phyloP scores from a whole-genome alignment of 37 sponge, comb jelly and placozoan species.

The Lycopodina hypogea region DNA sequence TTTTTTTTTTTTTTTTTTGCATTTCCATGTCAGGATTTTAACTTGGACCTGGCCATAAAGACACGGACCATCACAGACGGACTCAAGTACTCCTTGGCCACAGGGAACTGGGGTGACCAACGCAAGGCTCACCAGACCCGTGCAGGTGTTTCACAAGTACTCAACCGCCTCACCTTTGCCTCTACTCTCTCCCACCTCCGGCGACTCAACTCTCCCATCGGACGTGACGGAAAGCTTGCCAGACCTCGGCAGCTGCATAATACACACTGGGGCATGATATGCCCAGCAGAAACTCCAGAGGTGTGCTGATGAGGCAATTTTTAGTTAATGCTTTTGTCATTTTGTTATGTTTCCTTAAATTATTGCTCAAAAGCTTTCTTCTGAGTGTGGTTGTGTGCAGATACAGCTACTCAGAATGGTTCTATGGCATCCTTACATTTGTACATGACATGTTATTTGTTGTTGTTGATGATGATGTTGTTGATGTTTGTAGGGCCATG shows the following conservation, averaged over 20 bases:
- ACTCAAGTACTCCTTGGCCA: conserved; percentile 96
- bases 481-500: conserved; percentile 75
- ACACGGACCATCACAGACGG: conserved; percentile 96
- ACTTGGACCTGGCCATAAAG: conserved; percentile 92
- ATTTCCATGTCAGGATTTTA: conserved; percentile 79
- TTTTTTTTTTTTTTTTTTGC: not conserved
- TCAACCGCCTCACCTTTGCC: conserved; percentile 98
- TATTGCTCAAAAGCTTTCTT: not conserved
- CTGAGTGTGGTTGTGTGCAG: conserved; percentile 18
- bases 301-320: conserved; percentile 9
- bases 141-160: conserved; percentile 98
- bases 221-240: conserved; percentile 98
- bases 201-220: conserved; percentile 98
- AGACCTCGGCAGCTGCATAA: conserved; percentile 98
- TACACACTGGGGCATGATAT: conserved; percentile 99
- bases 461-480: not conserved
- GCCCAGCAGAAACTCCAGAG: conserved; percentile 99
- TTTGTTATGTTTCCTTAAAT: not conserved
- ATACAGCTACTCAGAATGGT: too few relatives aligned
- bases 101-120: conserved; percentile 99
- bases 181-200: conserved; percentile 96
- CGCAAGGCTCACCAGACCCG: conserved; percentile 96
- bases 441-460: not conserved
- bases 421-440: not conserved
- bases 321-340: not conserved